Base-by-base conservation (phyloP, 2,888 invertebrate genomes). In the Euproctis similis region DNA sequence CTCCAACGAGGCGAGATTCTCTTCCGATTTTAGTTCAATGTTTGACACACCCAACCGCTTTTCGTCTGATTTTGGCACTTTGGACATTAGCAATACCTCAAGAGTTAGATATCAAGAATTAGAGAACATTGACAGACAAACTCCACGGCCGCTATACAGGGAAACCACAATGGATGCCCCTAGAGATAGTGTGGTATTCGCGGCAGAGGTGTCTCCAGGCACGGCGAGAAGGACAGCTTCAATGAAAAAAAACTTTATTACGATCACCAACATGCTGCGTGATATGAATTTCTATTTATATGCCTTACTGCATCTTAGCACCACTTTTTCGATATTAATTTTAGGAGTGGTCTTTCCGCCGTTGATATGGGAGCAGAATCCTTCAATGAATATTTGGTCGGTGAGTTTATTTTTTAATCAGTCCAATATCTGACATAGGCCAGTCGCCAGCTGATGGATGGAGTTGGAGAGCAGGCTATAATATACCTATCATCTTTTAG, bases 261-360 rank as follows among this genome's bases (percentile, higher is more conserved):
- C 82, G 0, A 60, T 85, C 2, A 48, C 64, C 1, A 78, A 73
- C 35, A 82, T 84, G 74, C 46, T 85, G 16, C 39, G 56, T 16
- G 85, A 85, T 40, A 30, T 78, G 1, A 80, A 84, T 28, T 88
- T 88, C 60, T 89, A 88, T 48, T 66, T 87, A 39, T 87, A 87
- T 28, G 73, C 87, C 2, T 43, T 88, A 19, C 63, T 87, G 27
- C 77, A 87, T 41, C 53, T 87, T 12, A 84, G 84, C 22, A 84
- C 85, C 1, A 87, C 86, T 11, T 87, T 80, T 50, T 87, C 87
- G 0, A 61, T 78, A 12, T 65, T 88, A 23, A 61, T 86, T 1
- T 71, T 87, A 28, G 86, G 84, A 16, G 61, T 86, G 0, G 50
- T 87, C 12, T 87, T 86, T 51, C 88, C 88, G 0, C 71, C 80